These are phyloP conservation scores for Dendronephthya gigantea DNA, from an alignment of 64 coral and sea anemone species.

Conservation along the genomic window DNA sequence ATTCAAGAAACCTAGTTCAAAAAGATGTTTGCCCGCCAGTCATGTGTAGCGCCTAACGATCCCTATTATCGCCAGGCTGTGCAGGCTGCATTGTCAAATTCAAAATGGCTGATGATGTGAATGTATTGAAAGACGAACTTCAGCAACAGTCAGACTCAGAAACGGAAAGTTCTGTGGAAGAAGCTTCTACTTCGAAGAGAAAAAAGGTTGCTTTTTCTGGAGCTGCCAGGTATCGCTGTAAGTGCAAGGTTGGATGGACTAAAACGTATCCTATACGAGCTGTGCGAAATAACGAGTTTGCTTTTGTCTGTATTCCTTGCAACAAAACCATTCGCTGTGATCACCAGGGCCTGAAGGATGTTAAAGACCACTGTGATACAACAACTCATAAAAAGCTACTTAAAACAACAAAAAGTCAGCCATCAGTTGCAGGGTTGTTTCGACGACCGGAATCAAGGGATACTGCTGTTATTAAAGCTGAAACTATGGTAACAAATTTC, in stretches of 20 bases:
- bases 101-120: too few relatives aligned
- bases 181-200: too few relatives aligned
- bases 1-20: too few relatives aligned
- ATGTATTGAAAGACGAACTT: too few relatives aligned
- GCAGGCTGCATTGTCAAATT: too few relatives aligned
- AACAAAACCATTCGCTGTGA: conserved; percentile 29
- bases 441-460: not conserved
- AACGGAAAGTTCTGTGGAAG: too few relatives aligned
- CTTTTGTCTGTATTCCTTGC: conserved; percentile 40
- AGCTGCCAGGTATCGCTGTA: conserved; percentile 24
- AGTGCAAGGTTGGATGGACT: conserved; percentile 34
- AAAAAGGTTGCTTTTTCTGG: not conserved
- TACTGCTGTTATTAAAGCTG: conserved; percentile 27
- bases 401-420: not conserved
- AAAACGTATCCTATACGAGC: conserved; percentile 6
- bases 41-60: too few relatives aligned
- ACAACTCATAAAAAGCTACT: conserved; percentile 17
- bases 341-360: conserved; percentile 46
- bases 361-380: conserved; percentile 37
- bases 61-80: too few relatives aligned
- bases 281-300: conserved; percentile 12
- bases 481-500: conserved; percentile 35
- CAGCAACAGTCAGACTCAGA: too few relatives aligned
- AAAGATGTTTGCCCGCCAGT: too few relatives aligned
- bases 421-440: conserved; percentile 27